A percentile compares a stretch with the other conserved stretches of the same genome.
phyloP scores from a whole-genome alignment of 2,797 vertebrate species.

The Hipposideros larvatus region DNA sequence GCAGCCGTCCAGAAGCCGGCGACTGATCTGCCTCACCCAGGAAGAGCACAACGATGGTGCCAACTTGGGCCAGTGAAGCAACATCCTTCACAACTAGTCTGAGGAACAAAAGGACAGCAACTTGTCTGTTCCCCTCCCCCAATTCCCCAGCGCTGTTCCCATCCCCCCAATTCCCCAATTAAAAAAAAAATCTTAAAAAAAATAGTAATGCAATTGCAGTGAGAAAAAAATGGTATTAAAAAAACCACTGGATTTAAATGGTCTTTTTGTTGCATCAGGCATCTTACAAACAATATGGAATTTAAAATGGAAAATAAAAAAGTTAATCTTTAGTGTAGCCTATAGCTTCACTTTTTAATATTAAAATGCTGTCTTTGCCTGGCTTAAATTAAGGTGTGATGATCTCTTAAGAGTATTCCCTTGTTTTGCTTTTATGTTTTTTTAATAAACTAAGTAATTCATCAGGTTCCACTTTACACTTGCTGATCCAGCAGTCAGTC shows the following conservation, averaged over 20 bases:
- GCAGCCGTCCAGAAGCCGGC: too few relatives aligned
- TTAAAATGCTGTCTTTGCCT: slow-evolving; percentile 60
- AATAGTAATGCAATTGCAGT: not conserved
- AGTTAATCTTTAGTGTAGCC: slow-evolving; percentile 29
- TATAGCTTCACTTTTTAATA: slow-evolving; percentile 69
- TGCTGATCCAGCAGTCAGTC: slow-evolving; percentile 35
- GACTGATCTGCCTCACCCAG: too few relatives aligned
- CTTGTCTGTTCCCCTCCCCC: too few relatives aligned
- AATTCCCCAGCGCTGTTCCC: too few relatives aligned
- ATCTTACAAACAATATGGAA: slow-evolving; percentile 35
- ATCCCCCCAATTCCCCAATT: too few relatives aligned
- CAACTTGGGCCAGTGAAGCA: too few relatives aligned
- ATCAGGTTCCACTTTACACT: not conserved
- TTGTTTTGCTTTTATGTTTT: not conserved
- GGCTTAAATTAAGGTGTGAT: slow-evolving; percentile 50
- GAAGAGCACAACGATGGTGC: too few relatives aligned
- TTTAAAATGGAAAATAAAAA: slow-evolving; percentile 61
- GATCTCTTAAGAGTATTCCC: not conserved
- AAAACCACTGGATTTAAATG: slow-evolving; percentile 5
- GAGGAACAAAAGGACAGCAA: too few relatives aligned
- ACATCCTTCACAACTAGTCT: too few relatives aligned
- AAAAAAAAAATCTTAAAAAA: not conserved
- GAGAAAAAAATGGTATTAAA: not conserved
- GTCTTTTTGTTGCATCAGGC: not conserved
- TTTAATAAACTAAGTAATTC: slow-evolving; percentile 56